A percentile compares a stretch with the other conserved stretches of the same genome.
phyloP scores from a whole-genome alignment of 1,140 invertebrate genomes.

The Aphelinus atriplicis region DNA sequence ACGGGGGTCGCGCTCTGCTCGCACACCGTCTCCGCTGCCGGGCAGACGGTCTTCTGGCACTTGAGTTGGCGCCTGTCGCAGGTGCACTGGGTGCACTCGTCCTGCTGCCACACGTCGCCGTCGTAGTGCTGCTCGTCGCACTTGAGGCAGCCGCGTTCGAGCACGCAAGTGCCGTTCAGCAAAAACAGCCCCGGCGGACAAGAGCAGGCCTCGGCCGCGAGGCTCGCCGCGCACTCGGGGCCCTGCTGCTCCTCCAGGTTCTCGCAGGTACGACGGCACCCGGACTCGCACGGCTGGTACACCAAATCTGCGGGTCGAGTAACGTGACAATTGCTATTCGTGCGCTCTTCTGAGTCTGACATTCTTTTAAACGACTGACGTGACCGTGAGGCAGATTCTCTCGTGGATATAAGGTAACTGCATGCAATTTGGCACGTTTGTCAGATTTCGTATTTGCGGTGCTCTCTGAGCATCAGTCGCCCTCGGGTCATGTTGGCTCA shows the following conservation, averaged over 20 bases:
- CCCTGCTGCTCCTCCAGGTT: constrained; percentile 40
- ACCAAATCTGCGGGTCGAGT: constrained; percentile 64
- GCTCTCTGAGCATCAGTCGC: too few relatives aligned
- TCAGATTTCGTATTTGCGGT: too few relatives aligned
- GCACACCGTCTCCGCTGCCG: constrained; percentile 70
- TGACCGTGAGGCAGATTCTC: too few relatives aligned
- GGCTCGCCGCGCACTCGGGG: constrained; percentile 61
- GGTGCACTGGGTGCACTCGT: constrained; percentile 80
- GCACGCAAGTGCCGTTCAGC: constrained; percentile 60
- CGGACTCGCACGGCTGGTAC: constrained; percentile 74
- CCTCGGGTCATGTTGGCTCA: too few relatives aligned
- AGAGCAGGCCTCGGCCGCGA: constrained; percentile 80
- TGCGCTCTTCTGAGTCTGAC: too few relatives aligned
- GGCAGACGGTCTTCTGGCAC: constrained; percentile 72
- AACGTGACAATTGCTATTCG: too few relatives aligned
- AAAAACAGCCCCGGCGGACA: constrained; percentile 77
- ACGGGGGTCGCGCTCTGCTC: constrained; percentile 66
- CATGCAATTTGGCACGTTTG: too few relatives aligned
- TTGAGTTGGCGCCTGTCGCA: constrained; percentile 69
- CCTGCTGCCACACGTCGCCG: constrained; percentile 72
- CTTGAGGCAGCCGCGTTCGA: constrained; percentile 67
- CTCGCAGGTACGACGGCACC: constrained; percentile 79
- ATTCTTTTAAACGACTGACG: background rate
- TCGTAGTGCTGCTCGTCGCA: constrained; percentile 76
- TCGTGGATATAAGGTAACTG: too few relatives aligned